A percentile compares a stretch with the other conserved stretches of the same genome.
Conservation (phyloP, 2,113 vertebrate genomes). For the Brachirus orientalis region DNA sequence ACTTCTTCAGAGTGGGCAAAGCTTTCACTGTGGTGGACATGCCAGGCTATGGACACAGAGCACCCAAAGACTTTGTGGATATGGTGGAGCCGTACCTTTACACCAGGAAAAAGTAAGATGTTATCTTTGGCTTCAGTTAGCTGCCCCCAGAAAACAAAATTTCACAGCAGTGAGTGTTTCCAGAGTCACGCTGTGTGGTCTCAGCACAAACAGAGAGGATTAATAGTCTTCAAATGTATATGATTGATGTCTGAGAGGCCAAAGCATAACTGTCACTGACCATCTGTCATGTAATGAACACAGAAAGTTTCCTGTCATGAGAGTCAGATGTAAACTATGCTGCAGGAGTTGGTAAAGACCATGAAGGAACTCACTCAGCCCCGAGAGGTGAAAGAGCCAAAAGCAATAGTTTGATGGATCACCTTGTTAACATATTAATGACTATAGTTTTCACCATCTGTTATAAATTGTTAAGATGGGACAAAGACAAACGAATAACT, state of each 20-base stretch:
- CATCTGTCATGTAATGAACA: background rate
- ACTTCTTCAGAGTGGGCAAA: constrained; percentile 93
- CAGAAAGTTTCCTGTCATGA: background rate
- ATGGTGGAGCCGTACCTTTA: constrained; percentile 95
- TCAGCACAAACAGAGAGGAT: background rate
- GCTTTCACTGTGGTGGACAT: constrained; percentile 93
- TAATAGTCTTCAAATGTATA: background rate
- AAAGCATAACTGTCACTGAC: background rate
- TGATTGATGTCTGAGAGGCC: background rate
- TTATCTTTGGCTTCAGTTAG: background rate
- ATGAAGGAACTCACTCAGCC: background rate
- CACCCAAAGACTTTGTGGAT: constrained; percentile 90
- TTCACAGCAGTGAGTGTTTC: background rate
- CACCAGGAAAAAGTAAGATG: constrained; percentile 85
- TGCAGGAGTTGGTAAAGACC: background rate
- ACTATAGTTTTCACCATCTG: background rate
- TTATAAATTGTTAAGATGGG: background rate
- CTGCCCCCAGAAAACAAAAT: background rate
- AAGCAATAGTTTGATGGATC: background rate
- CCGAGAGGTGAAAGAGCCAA: background rate
- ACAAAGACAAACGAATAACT: background rate
- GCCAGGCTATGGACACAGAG: constrained; percentile 93
- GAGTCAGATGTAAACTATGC: background rate
- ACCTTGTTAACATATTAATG: background rate
- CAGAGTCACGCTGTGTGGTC: background rate